Base-by-base conservation (phyloP, 1,140 invertebrate species). In the Drosophila teissieri region DNA sequence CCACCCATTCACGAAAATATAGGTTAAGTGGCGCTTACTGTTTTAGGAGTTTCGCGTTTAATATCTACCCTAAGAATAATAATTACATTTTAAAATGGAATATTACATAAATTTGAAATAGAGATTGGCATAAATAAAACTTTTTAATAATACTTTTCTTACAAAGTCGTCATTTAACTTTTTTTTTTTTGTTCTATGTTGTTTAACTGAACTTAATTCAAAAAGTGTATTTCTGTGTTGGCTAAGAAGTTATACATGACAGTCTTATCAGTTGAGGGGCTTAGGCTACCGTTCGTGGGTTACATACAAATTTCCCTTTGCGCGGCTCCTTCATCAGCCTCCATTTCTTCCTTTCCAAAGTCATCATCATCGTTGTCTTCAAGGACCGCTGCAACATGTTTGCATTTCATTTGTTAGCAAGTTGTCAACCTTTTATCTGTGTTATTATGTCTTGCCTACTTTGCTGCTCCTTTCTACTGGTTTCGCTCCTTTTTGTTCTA, bases 381-480 rank as follows among this genome's bases (percentile, higher is more conserved):
- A 56, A 54, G 40, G 45, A 63, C 37, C 46, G 54, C 70, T 69
- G 64, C 77, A 80, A 75, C 70, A 75, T 80, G 69, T 80, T 80
- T 80, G 77, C 78, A 80, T 70, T 80, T 80, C 63, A 77, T 78
- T 77, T 77, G 74, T 77, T 77, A 77, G 74, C 74, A 76, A 60
- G 73, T 77, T 77, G 74, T 77, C 74, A 77, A 77, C 74, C 56
- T 77, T 77, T 77, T 69, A 77, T 76, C 74, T 69, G 77, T 69
- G 73, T 67, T 76, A 77, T 76, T 44, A 76, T 77, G 63, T 76
- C 40, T 76, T 67, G 53, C 52, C 46, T 65, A 56, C 73, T 40
- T 74, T 53, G 42, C 44, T 54, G 62, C 46, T 52, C 36, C 42
- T 49, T 64, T 57, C 17, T 34, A 22, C 31, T 57, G 40, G 39